A percentile compares a stretch with the other conserved stretches of the same genome.
Conservation (phyloP, 1,140 invertebrate species). For the Pseudachorutes palmiensis region DNA sequence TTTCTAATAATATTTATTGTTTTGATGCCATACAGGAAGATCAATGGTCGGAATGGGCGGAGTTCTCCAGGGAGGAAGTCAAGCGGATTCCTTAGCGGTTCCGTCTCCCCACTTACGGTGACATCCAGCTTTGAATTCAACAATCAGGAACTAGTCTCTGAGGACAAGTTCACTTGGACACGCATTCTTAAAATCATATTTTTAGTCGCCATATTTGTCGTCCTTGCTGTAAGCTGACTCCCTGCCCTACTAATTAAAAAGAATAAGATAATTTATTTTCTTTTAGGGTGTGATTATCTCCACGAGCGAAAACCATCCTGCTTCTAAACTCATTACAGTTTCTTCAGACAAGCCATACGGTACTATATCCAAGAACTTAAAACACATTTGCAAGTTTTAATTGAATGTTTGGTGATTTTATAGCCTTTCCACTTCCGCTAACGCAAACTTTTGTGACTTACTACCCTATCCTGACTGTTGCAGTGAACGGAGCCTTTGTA, state of each 20-base stretch:
- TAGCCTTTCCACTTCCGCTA: constrained; percentile 17
- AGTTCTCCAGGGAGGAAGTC: not conserved
- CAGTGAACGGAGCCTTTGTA: constrained; percentile 28
- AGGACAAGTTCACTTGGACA: constrained; percentile 25
- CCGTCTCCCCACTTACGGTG: constrained; percentile 12
- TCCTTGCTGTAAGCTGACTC: constrained; percentile 15
- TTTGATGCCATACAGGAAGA: not conserved
- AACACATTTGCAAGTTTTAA: not conserved
- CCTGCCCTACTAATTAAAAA: too few relatives aligned
- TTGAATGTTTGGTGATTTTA: not conserved
- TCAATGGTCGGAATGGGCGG: not conserved
- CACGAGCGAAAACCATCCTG: constrained; percentile 10
- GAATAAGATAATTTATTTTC: constrained; percentile 2
- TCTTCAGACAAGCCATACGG: constrained; percentile 16
- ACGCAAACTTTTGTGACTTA: not conserved
- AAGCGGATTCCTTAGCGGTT: constrained; percentile 26
- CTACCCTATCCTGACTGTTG: constrained; percentile 29
- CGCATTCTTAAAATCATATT: constrained; percentile 27
- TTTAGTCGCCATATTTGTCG: constrained; percentile 20
- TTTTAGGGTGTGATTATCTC: constrained; percentile 18
- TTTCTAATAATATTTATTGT: not conserved
- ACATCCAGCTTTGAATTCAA: constrained; percentile 25
- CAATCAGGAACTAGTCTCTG: not conserved
- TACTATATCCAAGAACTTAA: constrained; percentile 12
- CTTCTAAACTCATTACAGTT: constrained; percentile 16